A percentile compares a stretch with the other conserved stretches of the same genome.
Conservation (phyloP, 1,140 invertebrate species). For the Drosophila azteca region DNA sequence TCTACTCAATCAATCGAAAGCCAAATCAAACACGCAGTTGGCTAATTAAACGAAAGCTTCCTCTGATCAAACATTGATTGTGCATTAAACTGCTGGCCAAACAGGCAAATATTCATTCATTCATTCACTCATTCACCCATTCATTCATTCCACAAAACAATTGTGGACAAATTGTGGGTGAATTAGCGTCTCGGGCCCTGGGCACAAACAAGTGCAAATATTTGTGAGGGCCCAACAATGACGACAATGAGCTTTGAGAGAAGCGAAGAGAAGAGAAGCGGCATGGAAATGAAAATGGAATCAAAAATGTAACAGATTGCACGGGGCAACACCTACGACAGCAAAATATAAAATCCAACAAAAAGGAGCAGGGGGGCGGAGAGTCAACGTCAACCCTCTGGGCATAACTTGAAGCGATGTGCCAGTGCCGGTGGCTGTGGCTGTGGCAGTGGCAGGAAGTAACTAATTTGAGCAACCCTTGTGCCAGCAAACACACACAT, state of each 20-base stretch:
- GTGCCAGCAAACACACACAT: slow-evolving; percentile 67
- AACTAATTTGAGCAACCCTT: slow-evolving; percentile 80
- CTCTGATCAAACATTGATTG: slow-evolving; percentile 70
- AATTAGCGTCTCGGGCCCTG: slow-evolving; percentile 57
- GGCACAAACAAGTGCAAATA: slow-evolving; percentile 76
- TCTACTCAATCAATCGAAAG: slow-evolving; percentile 10
- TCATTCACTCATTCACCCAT: slow-evolving; percentile 21
- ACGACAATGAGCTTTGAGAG: slow-evolving; percentile 49
- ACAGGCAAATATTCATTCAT: slow-evolving; percentile 53
- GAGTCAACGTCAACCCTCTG: slow-evolving; percentile 70
- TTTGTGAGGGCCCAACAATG: slow-evolving; percentile 65
- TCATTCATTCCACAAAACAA: slow-evolving; percentile 50
- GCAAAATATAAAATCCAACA: slow-evolving; percentile 26
- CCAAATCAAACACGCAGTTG: slow-evolving; percentile 54
- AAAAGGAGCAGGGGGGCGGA: slow-evolving; percentile 14
- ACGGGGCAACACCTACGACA: slow-evolving; percentile 65
- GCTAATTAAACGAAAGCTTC: slow-evolving; percentile 73
- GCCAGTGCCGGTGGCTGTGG: slow-evolving; percentile 8
- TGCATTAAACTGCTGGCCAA: slow-evolving; percentile 73
- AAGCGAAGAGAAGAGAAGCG: background rate
- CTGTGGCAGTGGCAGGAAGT: slow-evolving; percentile 60
- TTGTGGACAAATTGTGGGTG: slow-evolving; percentile 69
- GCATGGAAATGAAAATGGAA: slow-evolving; percentile 6
- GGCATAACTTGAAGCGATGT: slow-evolving; percentile 10
- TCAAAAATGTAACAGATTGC: slow-evolving; percentile 80